phyloP scores from a whole-genome alignment of 2,888 invertebrate genomes.

The Apamea monoglypha region DNA sequence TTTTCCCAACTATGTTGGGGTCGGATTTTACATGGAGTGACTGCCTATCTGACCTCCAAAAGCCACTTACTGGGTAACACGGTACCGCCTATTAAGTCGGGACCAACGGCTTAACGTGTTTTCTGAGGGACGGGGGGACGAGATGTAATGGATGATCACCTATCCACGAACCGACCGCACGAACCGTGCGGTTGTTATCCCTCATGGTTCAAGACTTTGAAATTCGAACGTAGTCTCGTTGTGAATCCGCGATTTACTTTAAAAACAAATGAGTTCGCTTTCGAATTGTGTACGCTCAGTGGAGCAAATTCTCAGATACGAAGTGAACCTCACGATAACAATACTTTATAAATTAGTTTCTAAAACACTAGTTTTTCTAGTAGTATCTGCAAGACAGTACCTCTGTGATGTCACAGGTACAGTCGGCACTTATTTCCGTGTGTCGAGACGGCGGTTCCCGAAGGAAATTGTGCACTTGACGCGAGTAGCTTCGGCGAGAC shows the following conservation, averaged over 20 bases:
- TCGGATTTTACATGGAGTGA: too few relatives aligned
- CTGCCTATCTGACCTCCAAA: too few relatives aligned
- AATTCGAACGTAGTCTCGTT: neutral
- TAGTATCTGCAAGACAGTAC: neutral
- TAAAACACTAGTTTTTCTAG: too few relatives aligned
- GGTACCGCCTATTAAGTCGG: too few relatives aligned
- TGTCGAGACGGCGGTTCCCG: constrained; percentile 30
- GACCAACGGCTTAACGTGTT: neutral
- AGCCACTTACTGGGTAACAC: too few relatives aligned
- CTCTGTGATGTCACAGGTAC: constrained; percentile 12
- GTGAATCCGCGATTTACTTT: neutral
- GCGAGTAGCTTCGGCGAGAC: constrained; percentile 5
- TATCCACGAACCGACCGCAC: too few relatives aligned
- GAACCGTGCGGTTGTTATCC: neutral
- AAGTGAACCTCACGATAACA: neutral
- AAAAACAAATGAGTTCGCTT: neutral
- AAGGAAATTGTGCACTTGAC: constrained; percentile 61
- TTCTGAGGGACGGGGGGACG: neutral
- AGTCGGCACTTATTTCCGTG: constrained; percentile 53
- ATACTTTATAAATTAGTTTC: constrained; percentile 1
- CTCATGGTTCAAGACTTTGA: neutral
- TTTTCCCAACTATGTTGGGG: too few relatives aligned
- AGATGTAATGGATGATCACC: neutral
- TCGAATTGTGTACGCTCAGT: neutral
- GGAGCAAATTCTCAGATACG: neutral